These are phyloP conservation scores for Nymphalis io DNA, from an alignment of 1,140 invertebrate genomes.

Conservation along the genomic window DNA sequence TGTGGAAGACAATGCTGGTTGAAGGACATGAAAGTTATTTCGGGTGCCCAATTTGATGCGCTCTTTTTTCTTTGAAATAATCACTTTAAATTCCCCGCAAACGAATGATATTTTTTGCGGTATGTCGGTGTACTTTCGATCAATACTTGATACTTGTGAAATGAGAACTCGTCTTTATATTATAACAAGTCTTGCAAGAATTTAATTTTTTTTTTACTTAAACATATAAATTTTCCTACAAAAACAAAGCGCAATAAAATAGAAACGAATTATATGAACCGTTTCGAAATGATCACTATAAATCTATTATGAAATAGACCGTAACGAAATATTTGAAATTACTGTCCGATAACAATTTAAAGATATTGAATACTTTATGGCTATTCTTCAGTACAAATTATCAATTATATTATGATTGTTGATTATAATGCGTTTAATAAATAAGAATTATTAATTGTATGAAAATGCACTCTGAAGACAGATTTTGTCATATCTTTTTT, in stretches of 20 bases:
- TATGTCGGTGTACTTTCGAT: slow-evolving; percentile 19
- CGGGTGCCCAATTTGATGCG: slow-evolving; percentile 37
- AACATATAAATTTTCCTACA: background rate
- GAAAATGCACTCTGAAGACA: too few relatives aligned
- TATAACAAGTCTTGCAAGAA: background rate
- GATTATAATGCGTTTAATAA: too few relatives aligned
- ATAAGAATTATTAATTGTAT: too few relatives aligned
- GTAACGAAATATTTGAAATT: background rate
- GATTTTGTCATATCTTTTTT: too few relatives aligned
- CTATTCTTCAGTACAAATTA: background rate
- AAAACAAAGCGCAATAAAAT: background rate
- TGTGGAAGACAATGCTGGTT: slow-evolving; percentile 67
- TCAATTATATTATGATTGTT: background rate
- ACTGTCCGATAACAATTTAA: background rate
- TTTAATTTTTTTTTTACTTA: background rate
- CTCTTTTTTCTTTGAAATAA: slow-evolving; percentile 41
- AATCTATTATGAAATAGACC: slow-evolving; percentile 2
- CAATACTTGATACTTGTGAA: background rate
- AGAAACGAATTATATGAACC: slow-evolving; percentile 4
- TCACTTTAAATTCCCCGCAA: slow-evolving; percentile 30
- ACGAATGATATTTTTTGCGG: slow-evolving; percentile 26
- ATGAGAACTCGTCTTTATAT: background rate
- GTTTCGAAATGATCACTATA: slow-evolving; percentile 1
- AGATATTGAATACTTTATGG: background rate
- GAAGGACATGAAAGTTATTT: slow-evolving; percentile 55